Conservation (phyloP, 2,797 vertebrate species). For the Vultur gryphus region DNA sequence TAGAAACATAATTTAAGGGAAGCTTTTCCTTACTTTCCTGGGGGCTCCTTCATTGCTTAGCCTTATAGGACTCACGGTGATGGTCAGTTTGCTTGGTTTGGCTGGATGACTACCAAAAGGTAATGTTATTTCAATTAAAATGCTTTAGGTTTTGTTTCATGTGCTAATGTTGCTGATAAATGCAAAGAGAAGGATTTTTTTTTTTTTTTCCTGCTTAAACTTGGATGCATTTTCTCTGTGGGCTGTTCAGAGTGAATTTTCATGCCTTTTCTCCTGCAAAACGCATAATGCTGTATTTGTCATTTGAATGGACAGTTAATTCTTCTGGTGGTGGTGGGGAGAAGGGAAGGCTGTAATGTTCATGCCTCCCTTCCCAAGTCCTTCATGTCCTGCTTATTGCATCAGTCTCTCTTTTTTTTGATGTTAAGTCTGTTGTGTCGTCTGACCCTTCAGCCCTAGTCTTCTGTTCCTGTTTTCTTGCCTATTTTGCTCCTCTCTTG, state of each 20-base stretch:
- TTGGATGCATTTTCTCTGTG: conserved; percentile 40
- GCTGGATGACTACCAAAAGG: conserved; percentile 52
- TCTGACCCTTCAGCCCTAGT: conserved; percentile 1
- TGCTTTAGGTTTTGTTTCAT: conserved; percentile 41
- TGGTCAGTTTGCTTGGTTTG: conserved; percentile 60
- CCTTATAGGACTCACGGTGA: conserved; percentile 41
- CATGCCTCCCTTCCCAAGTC: background rate
- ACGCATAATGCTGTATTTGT: background rate
- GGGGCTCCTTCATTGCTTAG: conserved; percentile 56
- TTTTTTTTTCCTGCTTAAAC: conserved; percentile 25
- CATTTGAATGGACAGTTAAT: background rate
- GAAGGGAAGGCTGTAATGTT: background rate
- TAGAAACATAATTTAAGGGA: conserved; percentile 49
- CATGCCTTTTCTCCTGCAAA: conserved; percentile 5
- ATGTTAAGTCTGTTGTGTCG: background rate
- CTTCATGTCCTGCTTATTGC: background rate
- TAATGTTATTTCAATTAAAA: conserved; percentile 14
- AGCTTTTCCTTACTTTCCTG: conserved; percentile 50
- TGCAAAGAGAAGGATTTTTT: background rate
- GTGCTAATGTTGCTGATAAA: conserved; percentile 43
- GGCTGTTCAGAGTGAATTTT: conserved; percentile 35
- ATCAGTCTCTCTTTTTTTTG: conserved; percentile 14
- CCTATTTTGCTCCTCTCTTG: background rate
- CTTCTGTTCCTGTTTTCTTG: conserved; percentile 11
- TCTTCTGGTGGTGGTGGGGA: background rate